phyloP scores from a whole-genome alignment of 2,888 invertebrate genomes.

The Caenorhabditis sulstoni region DNA sequence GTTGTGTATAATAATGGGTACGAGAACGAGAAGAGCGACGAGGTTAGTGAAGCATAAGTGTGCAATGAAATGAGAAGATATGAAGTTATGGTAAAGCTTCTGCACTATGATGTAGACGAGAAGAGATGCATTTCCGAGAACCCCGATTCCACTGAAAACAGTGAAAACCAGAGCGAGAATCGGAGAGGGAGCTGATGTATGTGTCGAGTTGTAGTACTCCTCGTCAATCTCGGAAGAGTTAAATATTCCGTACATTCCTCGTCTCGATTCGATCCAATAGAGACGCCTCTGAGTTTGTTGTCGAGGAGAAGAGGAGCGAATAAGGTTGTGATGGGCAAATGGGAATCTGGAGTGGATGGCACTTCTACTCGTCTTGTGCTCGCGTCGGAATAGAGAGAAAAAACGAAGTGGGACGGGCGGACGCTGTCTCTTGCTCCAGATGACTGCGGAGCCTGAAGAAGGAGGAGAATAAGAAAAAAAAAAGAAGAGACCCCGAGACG shows the following conservation, averaged over 20 bases:
- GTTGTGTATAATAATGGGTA: conserved; percentile 77
- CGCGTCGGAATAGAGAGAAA: conserved; percentile 18
- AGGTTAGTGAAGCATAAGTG: conserved; percentile 79
- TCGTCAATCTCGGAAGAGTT: conserved; percentile 65
- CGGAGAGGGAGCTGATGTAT: conserved; percentile 62
- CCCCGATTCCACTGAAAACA: conserved; percentile 63
- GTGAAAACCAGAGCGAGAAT: conserved; percentile 60
- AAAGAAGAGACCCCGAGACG: conserved; percentile 12
- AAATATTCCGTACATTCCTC: conserved; percentile 54
- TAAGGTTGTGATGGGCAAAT: conserved; percentile 22
- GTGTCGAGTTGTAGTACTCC: conserved; percentile 62
- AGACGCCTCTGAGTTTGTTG: not conserved
- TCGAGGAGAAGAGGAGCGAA: conserved; percentile 14
- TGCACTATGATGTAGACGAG: conserved; percentile 76
- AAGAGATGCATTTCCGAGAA: conserved; percentile 74
- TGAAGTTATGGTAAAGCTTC: conserved; percentile 79
- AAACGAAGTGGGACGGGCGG: conserved; percentile 15
- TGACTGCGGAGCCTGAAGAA: conserved; percentile 27
- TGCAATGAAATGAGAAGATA: conserved; percentile 80
- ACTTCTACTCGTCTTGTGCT: not conserved
- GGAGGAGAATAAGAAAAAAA: not conserved
- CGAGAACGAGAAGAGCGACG: conserved; percentile 69
- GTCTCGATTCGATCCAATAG: not conserved
- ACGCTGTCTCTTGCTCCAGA: conserved; percentile 27
- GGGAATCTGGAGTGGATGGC: conserved; percentile 30